Conservation (phyloP, 2,797 vertebrate genomes). For the Arnoldichthys spilopterus region DNA sequence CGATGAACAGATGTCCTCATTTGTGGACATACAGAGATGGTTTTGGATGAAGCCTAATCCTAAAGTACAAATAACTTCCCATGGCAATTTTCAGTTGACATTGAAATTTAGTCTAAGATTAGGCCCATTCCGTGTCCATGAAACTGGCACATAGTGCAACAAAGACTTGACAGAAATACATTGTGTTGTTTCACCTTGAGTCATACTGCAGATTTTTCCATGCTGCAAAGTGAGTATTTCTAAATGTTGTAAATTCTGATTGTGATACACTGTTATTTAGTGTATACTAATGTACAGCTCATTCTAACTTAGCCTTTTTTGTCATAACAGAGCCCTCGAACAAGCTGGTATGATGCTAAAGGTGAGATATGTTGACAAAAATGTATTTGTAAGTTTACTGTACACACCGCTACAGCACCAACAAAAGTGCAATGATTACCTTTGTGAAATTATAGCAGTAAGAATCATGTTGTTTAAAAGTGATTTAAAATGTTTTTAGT, state of each 20-base stretch:
- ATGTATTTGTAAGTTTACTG: not conserved
- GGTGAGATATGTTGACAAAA: constrained; percentile 66
- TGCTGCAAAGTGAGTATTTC: constrained; percentile 89
- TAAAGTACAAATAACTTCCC: no score
- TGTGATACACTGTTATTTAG: not conserved
- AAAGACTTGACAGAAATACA: not conserved
- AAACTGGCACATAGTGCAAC: not conserved
- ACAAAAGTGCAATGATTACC: not conserved
- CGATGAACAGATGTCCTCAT: not conserved
- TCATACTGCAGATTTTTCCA: constrained; percentile 81
- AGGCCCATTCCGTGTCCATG: no score
- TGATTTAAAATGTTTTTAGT: not conserved
- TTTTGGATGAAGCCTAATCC: no score
- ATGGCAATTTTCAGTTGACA: no score
- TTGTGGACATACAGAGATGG: not conserved
- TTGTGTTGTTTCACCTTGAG: constrained; percentile 53
- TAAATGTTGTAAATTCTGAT: no score
- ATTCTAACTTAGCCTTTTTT: constrained; percentile 17
- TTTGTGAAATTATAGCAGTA: not conserved
- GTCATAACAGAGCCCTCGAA: constrained; percentile 83
- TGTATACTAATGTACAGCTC: not conserved
- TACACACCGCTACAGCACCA: not conserved
- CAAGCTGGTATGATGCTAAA: constrained; percentile 92
- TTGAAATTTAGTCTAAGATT: no score
- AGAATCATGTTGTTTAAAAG: not conserved